These are phyloP conservation scores for Epinephelus fuscoguttatus DNA, from an alignment of 2,113 vertebrate genomes.

Conservation along the genomic window DNA sequence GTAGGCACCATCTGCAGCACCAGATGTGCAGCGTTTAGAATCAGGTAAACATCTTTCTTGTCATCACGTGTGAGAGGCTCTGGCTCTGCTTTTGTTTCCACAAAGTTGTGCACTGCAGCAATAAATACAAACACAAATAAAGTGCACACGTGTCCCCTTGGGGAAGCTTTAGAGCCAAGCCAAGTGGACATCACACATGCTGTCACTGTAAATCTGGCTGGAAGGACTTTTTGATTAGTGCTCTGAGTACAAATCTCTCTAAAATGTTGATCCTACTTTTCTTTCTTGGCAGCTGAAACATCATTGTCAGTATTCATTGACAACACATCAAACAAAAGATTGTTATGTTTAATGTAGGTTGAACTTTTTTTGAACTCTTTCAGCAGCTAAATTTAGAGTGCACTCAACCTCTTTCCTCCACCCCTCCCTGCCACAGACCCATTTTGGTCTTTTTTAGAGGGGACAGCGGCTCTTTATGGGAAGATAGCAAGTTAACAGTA, in stretches of 20 bases:
- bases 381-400: slow-evolving; percentile 16
- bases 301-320: background rate
- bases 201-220: slow-evolving; percentile 31
- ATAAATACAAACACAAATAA: slow-evolving; percentile 51
- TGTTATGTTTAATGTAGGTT: slow-evolving; percentile 20
- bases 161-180: slow-evolving; percentile 28
- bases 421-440: too few relatives aligned
- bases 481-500: too few relatives aligned
- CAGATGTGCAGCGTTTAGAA: slow-evolving; percentile 68
- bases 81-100: slow-evolving; percentile 17
- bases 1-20: slow-evolving; percentile 53
- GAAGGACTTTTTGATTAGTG: slow-evolving; percentile 22
- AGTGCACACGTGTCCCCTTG: slow-evolving; percentile 20
- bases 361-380: background rate
- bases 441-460: too few relatives aligned
- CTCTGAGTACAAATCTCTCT: background rate
- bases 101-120: slow-evolving; percentile 8
- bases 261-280: background rate
- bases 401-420: background rate
- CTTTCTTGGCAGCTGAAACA: slow-evolving; percentile 6
- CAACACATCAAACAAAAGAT: slow-evolving; percentile 24
- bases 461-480: too few relatives aligned
- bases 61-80: slow-evolving; percentile 30
- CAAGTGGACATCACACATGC: slow-evolving; percentile 30
- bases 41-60: slow-evolving; percentile 54